A percentile compares a stretch with the other conserved stretches of the same genome.
phyloP scores from a whole-genome alignment of 2,888 invertebrate genomes.

The Rhingia campestris region DNA sequence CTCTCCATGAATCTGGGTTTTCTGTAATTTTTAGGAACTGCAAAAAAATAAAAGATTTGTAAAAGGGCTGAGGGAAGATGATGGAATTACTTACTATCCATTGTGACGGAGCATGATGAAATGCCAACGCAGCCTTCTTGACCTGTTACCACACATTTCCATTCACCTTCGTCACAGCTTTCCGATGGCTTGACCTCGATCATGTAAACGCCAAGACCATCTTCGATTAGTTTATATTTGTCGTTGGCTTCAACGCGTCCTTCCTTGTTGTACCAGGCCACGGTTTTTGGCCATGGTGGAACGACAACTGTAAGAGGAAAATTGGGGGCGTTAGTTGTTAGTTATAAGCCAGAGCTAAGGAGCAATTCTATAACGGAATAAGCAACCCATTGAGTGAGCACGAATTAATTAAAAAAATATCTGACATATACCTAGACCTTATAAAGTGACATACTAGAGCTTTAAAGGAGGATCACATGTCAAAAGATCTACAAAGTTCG shows the following conservation, averaged over 20 bases:
- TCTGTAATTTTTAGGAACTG: constrained; percentile 94
- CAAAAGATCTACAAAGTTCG: too few relatives aligned
- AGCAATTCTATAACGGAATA: too few relatives aligned
- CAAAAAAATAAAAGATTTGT: constrained; percentile 64
- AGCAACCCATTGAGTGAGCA: too few relatives aligned
- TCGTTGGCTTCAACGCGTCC: constrained; percentile 88
- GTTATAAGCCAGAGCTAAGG: neutral
- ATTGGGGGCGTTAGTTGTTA: neutral
- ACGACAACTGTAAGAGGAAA: constrained; percentile 86
- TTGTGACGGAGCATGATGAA: constrained; percentile 88
- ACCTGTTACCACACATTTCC: constrained; percentile 94
- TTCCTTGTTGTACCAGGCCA: constrained; percentile 93
- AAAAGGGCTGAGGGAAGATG: neutral
- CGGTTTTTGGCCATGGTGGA: constrained; percentile 92
- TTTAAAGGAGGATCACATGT: too few relatives aligned
- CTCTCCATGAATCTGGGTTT: constrained; percentile 95
- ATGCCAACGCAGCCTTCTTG: constrained; percentile 89
- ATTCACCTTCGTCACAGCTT: constrained; percentile 93
- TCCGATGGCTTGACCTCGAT: constrained; percentile 90
- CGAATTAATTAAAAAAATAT: too few relatives aligned
- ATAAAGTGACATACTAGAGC: too few relatives aligned
- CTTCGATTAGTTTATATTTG: constrained; percentile 90
- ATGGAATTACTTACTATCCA: constrained; percentile 87
- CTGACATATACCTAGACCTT: too few relatives aligned
- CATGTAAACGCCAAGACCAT: constrained; percentile 92